Evolutionary conservation across 2,888 invertebrate genomes (phyloP), one percentile per base, ranked within the genome.

Genomic region (Asteroscopus sphinx): DNA sequence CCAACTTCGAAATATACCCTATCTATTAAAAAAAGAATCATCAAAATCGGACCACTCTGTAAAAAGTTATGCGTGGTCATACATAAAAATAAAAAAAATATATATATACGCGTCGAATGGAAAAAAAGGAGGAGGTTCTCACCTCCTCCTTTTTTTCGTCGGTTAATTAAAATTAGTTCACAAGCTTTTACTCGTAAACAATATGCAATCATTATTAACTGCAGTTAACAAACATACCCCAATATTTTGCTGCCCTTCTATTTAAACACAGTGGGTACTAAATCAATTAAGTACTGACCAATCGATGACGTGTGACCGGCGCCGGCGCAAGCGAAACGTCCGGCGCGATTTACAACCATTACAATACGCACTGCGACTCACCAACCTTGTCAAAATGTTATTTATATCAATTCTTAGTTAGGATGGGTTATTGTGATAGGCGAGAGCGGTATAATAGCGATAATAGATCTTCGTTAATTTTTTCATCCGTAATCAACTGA

Each of bases 371-470:
- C 42, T 17, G 55, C 39, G 48, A 58, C 37, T 65, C 68, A 59
- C 42, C 68, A 57, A 44, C 53, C 55, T 65, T 76, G 73, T 76
- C 73, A 76, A 73, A 74, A 65, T 63, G 73, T 73, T 76, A 76
- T 76, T 74, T 73, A 73, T 74, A 76, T 74, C 58, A 74, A 76
- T 74, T 68, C 39, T 39, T 45, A 5, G 13, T 51, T 9, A 17
- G 12, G 8, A 0, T 2, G 2, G 4, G 28, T 7, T 1, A 6
- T 17, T 7, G 25, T 39, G 32, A 58, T 21, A 33, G 11, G 44
- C n/a, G 13, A 5, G 5, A 37, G 73, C 61, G 70, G 17, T 11
- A 39, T 17, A n/a, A n/a, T n/a, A n/a, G n/a, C 7, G 3, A 0
- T 1, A 2, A 25, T 1, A 8, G 0, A 13, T n/a, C n/a, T n/a